Percentiles rank a stretch among this genome's conserved stretches.
Evolutionary conservation across 2,113 vertebrate species (phyloP).

Genomic region (Apodemus speciosus): DNA sequence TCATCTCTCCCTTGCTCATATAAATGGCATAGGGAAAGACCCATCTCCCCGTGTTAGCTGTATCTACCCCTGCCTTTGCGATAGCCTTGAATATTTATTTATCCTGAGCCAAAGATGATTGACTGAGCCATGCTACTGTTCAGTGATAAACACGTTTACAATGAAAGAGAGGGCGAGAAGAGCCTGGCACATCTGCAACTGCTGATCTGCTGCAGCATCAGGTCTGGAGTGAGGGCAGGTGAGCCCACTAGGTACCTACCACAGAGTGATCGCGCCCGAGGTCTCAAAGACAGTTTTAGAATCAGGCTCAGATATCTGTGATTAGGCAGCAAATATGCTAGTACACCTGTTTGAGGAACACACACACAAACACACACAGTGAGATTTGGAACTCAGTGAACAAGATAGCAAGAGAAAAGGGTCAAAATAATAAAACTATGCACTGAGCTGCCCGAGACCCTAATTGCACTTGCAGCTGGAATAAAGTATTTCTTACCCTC

Average conservation of each 20-base stretch:
- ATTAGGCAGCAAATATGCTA: not conserved
- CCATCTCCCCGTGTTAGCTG: constrained; percentile 49
- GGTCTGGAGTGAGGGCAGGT: not conserved
- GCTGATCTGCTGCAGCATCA: not conserved
- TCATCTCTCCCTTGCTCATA: constrained; percentile 63
- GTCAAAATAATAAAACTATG: not conserved
- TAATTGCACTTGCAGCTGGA: fast-evolving
- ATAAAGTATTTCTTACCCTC: too few relatives aligned
- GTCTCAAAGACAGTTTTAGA: not conserved
- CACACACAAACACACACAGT: not conserved
- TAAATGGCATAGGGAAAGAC: constrained; percentile 61
- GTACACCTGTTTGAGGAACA: not conserved
- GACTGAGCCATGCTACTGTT: not conserved
- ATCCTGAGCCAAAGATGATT: not conserved
- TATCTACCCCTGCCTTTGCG: constrained; percentile 52
- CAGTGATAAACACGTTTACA: not conserved
- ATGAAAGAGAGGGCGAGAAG: not conserved
- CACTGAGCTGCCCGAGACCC: not conserved
- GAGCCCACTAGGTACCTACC: not conserved
- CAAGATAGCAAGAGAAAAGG: not conserved
- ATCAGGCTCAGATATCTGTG: not conserved
- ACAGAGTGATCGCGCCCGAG: not conserved
- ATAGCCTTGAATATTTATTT: constrained; percentile 51
- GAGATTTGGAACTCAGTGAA: not conserved
- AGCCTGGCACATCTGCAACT: not conserved